These are phyloP conservation scores for Caenorhabditis brenneri DNA, from an alignment of 1,140 invertebrate species.

Conservation along the genomic window DNA sequence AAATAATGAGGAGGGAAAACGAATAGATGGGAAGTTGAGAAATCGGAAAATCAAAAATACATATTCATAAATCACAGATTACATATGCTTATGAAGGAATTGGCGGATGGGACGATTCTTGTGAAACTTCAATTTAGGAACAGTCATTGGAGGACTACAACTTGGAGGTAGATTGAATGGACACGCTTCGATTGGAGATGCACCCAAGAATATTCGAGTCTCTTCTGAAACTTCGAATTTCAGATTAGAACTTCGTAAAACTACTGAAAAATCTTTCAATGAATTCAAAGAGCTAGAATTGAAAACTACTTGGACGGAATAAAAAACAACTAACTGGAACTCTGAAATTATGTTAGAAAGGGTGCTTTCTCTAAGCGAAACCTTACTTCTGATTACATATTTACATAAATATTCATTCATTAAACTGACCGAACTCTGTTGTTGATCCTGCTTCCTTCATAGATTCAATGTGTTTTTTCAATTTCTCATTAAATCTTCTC, in stretches of 20 bases:
- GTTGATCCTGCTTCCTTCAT: not conserved
- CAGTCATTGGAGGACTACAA: constrained; percentile 37
- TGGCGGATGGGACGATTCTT: constrained; percentile 11
- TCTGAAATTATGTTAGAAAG: too few relatives aligned
- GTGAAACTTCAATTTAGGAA: constrained; percentile 15
- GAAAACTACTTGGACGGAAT: too few relatives aligned
- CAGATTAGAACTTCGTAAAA: too few relatives aligned
- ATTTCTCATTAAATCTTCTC: not conserved
- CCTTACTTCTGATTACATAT: too few relatives aligned
- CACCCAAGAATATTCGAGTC: not conserved
- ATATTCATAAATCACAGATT: not conserved
- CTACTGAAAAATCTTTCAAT: not conserved
- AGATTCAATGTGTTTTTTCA: not conserved
- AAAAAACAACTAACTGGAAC: too few relatives aligned
- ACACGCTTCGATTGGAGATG: constrained; percentile 15
- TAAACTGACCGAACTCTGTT: not conserved
- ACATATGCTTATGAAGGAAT: not conserved
- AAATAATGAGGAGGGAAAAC: not conserved
- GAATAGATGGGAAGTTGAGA: too few relatives aligned
- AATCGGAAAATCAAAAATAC: not conserved
- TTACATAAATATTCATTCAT: too few relatives aligned
- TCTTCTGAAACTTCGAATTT: not conserved
- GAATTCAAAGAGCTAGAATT: too few relatives aligned
- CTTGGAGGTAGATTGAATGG: not conserved
- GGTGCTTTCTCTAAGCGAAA: too few relatives aligned